phyloP scores from a whole-genome alignment of 1,140 invertebrate species.

The Coptotermes formosanus region DNA sequence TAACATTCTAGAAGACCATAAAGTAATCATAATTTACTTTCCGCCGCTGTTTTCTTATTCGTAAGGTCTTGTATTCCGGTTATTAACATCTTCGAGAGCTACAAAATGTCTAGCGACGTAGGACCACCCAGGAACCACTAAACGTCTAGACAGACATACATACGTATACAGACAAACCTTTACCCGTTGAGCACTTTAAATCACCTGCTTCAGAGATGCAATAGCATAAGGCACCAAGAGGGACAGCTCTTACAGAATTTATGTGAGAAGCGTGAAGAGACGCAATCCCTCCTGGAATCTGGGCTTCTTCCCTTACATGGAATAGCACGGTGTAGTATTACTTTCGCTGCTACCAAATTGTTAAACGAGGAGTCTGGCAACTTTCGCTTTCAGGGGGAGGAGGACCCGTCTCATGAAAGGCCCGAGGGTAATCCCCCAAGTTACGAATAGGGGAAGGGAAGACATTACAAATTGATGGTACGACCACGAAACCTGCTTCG shows the following conservation, averaged over 20 bases:
- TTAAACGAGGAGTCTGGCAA: neutral
- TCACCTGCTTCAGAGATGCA: neutral
- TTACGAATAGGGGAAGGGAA: neutral
- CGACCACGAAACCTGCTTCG: neutral
- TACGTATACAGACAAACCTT: neutral
- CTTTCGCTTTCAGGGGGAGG: neutral
- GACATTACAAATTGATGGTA: neutral
- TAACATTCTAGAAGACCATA: no score
- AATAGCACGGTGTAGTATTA: neutral
- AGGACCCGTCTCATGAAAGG: neutral
- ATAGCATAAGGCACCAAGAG: neutral
- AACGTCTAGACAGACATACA: no score
- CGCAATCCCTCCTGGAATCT: neutral
- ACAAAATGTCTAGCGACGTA: no score
- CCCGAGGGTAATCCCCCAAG: neutral
- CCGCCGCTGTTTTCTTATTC: no score
- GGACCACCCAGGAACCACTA: no score
- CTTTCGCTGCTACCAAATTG: conserved; percentile 1
- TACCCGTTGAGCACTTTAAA: neutral
- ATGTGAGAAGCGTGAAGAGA: neutral
- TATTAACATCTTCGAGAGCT: no score
- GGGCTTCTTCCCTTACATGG: neutral
- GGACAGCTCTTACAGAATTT: neutral
- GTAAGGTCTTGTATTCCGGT: no score
- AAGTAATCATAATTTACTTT: no score